A percentile compares a stretch with the other conserved stretches of the same genome.
Conservation (phyloP, 1,140 invertebrate genomes). For the Myzus persicae region DNA sequence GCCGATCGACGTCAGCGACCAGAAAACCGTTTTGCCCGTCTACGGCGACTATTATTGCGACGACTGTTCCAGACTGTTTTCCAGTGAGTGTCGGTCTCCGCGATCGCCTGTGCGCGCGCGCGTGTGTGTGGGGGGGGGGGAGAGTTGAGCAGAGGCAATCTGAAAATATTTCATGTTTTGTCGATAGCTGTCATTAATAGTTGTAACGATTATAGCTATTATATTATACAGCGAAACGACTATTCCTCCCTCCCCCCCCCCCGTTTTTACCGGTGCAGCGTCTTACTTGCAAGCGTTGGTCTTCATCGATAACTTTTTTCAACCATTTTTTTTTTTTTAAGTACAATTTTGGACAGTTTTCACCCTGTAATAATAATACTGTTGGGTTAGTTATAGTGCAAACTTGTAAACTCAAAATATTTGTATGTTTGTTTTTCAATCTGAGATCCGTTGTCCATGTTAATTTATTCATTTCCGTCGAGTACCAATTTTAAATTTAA, state of each 20-base stretch:
- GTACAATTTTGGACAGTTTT: background rate
- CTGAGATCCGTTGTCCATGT: background rate
- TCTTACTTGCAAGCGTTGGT: background rate
- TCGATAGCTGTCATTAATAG: background rate
- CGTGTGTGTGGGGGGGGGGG: no score
- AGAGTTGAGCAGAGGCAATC: background rate
- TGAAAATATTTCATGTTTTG: background rate
- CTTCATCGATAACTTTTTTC: background rate
- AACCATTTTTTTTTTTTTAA: background rate
- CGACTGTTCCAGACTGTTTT: constrained; percentile 39
- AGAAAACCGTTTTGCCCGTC: background rate
- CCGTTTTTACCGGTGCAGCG: background rate
- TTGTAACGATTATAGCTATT: background rate
- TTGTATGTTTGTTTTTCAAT: background rate
- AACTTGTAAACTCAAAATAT: background rate
- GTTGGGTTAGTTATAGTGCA: background rate
- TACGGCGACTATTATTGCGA: constrained; percentile 37
- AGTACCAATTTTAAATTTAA: background rate
- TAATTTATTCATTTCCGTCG: background rate
- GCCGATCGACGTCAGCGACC: background rate
- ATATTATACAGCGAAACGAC: background rate
- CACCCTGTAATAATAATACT: no score
- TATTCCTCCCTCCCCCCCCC: no score
- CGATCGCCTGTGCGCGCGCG: background rate
- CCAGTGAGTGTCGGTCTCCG: background rate